A percentile compares a stretch with the other conserved stretches of the same genome.
These are phyloP conservation scores for Thymelicus acteon DNA, from an alignment of 2,888 invertebrate genomes.

Conservation along the genomic window DNA sequence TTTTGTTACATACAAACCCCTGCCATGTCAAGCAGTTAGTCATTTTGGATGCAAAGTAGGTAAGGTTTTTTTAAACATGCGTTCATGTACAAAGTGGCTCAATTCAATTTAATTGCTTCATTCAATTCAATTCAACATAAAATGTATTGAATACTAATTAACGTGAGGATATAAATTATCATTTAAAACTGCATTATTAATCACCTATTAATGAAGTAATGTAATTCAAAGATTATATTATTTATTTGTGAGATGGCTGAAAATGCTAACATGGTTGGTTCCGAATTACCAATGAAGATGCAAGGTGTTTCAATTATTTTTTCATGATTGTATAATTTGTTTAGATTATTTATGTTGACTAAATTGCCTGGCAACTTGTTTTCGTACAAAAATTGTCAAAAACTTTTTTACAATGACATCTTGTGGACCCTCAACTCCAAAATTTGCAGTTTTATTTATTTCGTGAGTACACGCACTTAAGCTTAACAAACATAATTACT, in stretches of 20 bases:
- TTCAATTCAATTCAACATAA: constrained; percentile 12
- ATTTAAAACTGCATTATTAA: constrained; percentile 9
- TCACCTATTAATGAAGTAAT: constrained; percentile 10
- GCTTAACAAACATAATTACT: too few species aligned
- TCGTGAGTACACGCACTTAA: too few species aligned
- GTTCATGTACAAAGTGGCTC: neutral
- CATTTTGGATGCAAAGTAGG: constrained; percentile 3
- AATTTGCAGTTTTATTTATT: too few species aligned
- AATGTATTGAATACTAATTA: constrained; percentile 11
- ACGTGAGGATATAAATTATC: constrained; percentile 3
- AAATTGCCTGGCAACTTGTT: too few species aligned
- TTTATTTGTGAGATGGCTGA: neutral
- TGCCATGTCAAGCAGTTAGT: neutral
- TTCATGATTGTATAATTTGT: too few species aligned
- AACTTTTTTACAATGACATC: too few species aligned
- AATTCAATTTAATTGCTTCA: constrained; percentile 24
- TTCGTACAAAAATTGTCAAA: too few species aligned
- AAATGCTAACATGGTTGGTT: neutral
- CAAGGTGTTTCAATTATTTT: too few species aligned
- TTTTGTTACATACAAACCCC: neutral
- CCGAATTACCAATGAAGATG: too few species aligned
- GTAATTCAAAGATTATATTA: constrained; percentile 3
- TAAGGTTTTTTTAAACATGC: neutral
- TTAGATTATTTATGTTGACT: too few species aligned
- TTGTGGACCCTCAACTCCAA: too few species aligned